Evolutionary conservation across 2,113 vertebrate genomes (phyloP).

Genomic region (Cheilinus undulatus): DNA sequence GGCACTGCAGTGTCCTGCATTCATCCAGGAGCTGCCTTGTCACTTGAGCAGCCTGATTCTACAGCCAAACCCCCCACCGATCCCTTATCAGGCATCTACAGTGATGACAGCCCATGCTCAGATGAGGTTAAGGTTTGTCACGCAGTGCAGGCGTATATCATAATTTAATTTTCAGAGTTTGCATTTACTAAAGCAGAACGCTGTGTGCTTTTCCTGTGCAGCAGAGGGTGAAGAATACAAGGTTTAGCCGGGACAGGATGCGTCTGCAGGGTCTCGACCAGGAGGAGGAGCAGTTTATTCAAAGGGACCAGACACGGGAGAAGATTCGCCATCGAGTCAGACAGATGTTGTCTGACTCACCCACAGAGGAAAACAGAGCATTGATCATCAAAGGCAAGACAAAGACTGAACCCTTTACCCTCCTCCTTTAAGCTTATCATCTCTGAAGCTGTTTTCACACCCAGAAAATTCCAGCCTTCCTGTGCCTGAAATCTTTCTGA

Average conservation of each 20-base stretch:
- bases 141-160: neutral
- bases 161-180: neutral
- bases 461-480: too few relatives aligned
- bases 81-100: slow-evolving; percentile 71
- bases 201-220: slow-evolving; percentile 44
- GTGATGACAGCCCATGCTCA: slow-evolving; percentile 57
- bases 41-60: slow-evolving; percentile 75
- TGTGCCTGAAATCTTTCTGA: too few relatives aligned
- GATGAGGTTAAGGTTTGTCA: slow-evolving; percentile 76
- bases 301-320: slow-evolving; percentile 73
- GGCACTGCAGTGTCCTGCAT: slow-evolving; percentile 68
- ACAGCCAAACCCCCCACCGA: slow-evolving; percentile 61
- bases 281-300: slow-evolving; percentile 55
- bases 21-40: slow-evolving; percentile 61
- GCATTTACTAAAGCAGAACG: neutral
- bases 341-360: slow-evolving; percentile 74
- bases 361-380: slow-evolving; percentile 47
- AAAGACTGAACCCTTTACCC: neutral
- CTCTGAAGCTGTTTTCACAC: too few relatives aligned
- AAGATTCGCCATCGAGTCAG: slow-evolving; percentile 79
- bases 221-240: slow-evolving; percentile 83
- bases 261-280: slow-evolving; percentile 82
- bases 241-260: slow-evolving; percentile 85
- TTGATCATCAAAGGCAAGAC: slow-evolving; percentile 65
- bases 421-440: too few relatives aligned